phyloP scores from a whole-genome alignment of 1,140 invertebrate species.

The Melitaea cinxia region DNA sequence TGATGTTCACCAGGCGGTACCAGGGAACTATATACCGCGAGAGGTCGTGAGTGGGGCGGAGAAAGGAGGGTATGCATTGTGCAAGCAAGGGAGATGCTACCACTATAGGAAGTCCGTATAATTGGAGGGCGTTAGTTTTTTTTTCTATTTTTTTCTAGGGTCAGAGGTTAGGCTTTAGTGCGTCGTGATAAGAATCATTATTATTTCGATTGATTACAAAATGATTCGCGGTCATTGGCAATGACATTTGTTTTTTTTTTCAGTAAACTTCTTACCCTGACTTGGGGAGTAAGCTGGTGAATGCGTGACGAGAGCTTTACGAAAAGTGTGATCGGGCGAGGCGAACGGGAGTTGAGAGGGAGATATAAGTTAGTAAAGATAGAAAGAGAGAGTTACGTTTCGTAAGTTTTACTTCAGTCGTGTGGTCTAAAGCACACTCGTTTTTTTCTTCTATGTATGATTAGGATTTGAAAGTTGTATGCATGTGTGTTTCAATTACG shows the following conservation, averaged over 20 bases:
- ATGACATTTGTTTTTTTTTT: conserved; percentile 23
- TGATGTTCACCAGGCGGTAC: conserved; percentile 52
- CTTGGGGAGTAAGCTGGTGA: too few relatives aligned
- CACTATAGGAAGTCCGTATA: conserved; percentile 68
- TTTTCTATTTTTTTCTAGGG: conserved; percentile 50
- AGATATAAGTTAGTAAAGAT: too few relatives aligned
- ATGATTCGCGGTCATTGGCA: conserved; percentile 5
- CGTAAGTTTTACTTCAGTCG: too few relatives aligned
- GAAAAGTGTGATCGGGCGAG: too few relatives aligned
- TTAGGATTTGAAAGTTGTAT: conserved; percentile 13
- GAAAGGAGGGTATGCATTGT: conserved; percentile 74
- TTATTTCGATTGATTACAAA: conserved; percentile 17
- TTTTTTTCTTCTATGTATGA: too few relatives aligned
- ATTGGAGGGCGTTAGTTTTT: conserved; percentile 66
- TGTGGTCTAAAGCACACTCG: too few relatives aligned
- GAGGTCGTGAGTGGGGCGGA: conserved; percentile 67
- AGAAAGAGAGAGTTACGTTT: too few relatives aligned
- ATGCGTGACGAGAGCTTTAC: too few relatives aligned
- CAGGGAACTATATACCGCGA: conserved; percentile 65
- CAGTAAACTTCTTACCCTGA: too few relatives aligned
- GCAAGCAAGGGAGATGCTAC: conserved; percentile 71
- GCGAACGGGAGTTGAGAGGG: too few relatives aligned
- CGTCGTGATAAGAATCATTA: conserved; percentile 39
- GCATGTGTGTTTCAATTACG: too few relatives aligned
- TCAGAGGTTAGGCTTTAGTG: conserved; percentile 33